Evolutionary conservation across 2,113 vertebrate genomes (phyloP).

Genomic region (Setophaga petechia): DNA sequence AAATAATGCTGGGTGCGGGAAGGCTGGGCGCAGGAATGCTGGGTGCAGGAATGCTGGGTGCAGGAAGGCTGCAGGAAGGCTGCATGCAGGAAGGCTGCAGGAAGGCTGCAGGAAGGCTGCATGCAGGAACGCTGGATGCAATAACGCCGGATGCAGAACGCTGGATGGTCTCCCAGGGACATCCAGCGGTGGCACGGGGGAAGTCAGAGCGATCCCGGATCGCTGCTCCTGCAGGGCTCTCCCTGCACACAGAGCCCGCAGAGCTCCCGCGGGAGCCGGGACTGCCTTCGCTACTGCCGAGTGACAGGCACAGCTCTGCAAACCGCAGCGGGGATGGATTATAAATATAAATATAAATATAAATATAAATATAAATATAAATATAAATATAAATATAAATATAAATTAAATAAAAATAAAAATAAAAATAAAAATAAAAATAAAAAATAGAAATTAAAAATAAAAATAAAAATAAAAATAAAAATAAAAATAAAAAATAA

Average conservation of each 20-base stretch:
- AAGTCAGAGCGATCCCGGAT: not conserved
- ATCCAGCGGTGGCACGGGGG: not conserved
- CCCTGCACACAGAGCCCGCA: accelerated
- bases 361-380: not conserved
- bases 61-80: no score
- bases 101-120: no score
- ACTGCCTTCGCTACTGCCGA: accelerated
- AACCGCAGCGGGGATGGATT: accelerated
- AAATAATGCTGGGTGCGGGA: no score
- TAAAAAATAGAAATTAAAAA: no score
- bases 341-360: not conserved
- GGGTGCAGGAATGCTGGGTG: no score
- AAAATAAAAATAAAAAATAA: no score
- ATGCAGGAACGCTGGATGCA: no score
- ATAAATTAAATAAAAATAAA: not conserved
- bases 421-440: no score
- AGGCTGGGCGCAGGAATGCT: no score
- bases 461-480: not conserved
- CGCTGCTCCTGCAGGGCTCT: not conserved
- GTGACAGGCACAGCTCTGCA: not conserved
- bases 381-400: not conserved
- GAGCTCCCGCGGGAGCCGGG: not conserved
- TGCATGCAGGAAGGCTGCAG: no score
- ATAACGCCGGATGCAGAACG: not conserved
- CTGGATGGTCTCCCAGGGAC: conserved; percentile 1